These are phyloP conservation scores for Hyaena hyaena DNA, from an alignment of 2,113 vertebrate genomes.

Conservation along the genomic window DNA sequence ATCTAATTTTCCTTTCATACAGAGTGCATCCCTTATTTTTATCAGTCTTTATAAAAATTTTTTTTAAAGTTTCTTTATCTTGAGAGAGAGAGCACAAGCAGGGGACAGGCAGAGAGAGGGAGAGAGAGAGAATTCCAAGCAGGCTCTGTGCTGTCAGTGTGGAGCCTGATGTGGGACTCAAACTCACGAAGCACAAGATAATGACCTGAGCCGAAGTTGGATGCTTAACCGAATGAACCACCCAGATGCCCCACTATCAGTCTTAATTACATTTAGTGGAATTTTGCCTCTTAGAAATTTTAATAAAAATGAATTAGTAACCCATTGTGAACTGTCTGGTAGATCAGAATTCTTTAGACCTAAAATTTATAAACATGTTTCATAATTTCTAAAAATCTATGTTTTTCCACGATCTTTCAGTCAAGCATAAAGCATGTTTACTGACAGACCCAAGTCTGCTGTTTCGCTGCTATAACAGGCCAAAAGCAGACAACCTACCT, in stretches of 20 bases:
- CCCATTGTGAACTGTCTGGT: not conserved
- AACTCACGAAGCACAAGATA: not conserved
- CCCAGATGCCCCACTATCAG: not conserved
- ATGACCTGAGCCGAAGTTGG: not conserved
- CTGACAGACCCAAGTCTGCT: not conserved
- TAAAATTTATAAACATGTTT: not conserved
- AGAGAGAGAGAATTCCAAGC: not conserved
- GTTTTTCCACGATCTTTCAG: not conserved
- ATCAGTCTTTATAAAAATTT: not conserved
- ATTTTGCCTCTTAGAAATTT: not conserved
- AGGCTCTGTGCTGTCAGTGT: not conserved
- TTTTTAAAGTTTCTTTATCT: not conserved
- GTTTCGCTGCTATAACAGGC: not conserved
- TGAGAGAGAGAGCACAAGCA: not conserved
- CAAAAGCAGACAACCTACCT: not conserved
- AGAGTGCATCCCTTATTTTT: not conserved
- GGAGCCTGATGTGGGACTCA: not conserved
- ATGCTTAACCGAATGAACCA: not conserved
- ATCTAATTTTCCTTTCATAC: not conserved
- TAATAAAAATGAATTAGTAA: not conserved
- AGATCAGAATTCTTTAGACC: not conserved
- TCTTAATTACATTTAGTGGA: not conserved
- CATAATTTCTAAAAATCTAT: not conserved
- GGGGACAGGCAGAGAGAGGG: not conserved
- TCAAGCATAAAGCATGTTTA: not conserved